A percentile compares a stretch with the other conserved stretches of the same genome.
phyloP scores from a whole-genome alignment of 2,797 vertebrate genomes.

The Myotis myotis region DNA sequence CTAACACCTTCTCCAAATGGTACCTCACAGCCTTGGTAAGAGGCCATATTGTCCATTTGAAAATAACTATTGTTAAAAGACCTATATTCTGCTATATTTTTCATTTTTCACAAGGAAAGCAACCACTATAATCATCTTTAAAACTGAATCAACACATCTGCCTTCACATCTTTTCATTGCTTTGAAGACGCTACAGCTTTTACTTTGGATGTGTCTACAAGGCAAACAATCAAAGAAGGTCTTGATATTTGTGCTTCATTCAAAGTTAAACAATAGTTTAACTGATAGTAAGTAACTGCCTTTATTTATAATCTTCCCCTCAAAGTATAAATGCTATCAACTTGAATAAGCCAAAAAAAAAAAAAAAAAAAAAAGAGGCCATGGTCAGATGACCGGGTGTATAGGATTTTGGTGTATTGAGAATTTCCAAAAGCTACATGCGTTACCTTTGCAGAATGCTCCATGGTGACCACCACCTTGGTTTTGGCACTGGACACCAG shows the following conservation, averaged over 20 bases:
- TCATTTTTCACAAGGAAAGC: neutral
- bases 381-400: accelerated
- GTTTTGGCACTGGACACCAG: conserved; percentile 95
- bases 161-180: neutral
- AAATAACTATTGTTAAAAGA: neutral
- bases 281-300: neutral
- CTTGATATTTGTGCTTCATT: neutral
- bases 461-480: conserved; percentile 99
- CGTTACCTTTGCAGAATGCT: conserved; percentile 95
- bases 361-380: neutral
- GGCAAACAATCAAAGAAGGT: neutral
- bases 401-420: neutral
- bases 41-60: neutral
- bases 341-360: neutral
- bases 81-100: neutral
- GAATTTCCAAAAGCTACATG: neutral
- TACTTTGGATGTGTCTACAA: neutral
- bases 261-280: conserved; percentile 13
- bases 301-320: neutral
- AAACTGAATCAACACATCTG: neutral
- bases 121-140: neutral
- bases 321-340: conserved; percentile 3
- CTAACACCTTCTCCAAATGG: neutral
- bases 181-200: conserved; percentile 22
- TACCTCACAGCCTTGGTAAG: neutral